These are phyloP conservation scores for Conus betulinus DNA, from an alignment of 1,140 invertebrate species.

Conservation along the genomic window DNA sequence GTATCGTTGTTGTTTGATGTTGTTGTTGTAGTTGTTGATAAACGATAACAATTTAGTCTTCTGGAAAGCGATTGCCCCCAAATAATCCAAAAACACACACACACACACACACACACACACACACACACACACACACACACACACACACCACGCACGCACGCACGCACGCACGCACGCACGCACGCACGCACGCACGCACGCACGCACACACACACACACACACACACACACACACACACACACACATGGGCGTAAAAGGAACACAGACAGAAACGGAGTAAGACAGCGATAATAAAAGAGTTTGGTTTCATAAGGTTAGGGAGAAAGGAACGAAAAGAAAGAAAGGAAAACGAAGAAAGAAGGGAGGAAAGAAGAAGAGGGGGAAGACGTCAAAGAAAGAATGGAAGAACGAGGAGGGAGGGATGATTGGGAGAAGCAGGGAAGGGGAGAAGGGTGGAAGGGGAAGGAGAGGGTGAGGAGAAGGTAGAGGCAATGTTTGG, in stretches of 20 bases:
- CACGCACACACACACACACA: background rate
- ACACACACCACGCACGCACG: background rate
- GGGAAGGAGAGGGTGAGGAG: background rate
- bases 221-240: background rate
- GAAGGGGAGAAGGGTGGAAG: background rate
- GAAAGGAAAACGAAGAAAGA: background rate
- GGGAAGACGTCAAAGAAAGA: background rate
- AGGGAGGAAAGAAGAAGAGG: background rate
- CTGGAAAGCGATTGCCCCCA: no score
- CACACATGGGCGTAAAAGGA: no score
- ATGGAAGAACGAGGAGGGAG: background rate
- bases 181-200: background rate
- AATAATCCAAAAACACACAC: background rate
- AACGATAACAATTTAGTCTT: no score
- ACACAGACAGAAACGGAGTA: no score
- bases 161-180: background rate
- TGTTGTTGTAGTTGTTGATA: no score
- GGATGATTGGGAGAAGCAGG: background rate
- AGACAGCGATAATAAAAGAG: no score
- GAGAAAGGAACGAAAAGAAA: background rate
- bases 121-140: no score
- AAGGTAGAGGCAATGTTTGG: no score
- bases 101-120: constrained; percentile 24
- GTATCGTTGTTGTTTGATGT: no score
- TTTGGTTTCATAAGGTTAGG: no score